These are phyloP conservation scores for Trididemnum miniatum DNA, from an alignment of 23 tunicate species.

Conservation along the genomic window DNA sequence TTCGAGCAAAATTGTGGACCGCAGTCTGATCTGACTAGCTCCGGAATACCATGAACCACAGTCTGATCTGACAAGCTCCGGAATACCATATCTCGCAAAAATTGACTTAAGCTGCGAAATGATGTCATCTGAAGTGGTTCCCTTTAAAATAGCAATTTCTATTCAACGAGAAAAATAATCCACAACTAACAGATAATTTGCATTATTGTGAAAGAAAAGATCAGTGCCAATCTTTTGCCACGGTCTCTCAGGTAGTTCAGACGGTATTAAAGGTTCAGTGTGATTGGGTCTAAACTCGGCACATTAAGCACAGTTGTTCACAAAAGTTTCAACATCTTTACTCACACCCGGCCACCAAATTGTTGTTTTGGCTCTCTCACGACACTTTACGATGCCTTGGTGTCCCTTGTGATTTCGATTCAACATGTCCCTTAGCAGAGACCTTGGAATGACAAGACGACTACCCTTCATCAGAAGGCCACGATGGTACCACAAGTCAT, in stretches of 20 bases:
- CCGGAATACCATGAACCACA: conserved; percentile 23
- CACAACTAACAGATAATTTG: conserved; percentile 20
- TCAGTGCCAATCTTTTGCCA: conserved; percentile 32
- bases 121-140: conserved; percentile 18
- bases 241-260: conserved; percentile 14
- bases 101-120: conserved; percentile 22
- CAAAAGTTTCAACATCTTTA: conserved; percentile 12
- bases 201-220: conserved; percentile 8
- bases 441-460: neutral
- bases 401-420: conserved; percentile 2
- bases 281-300: neutral
- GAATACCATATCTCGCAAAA: conserved; percentile 13
- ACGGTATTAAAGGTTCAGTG: conserved; percentile 22
- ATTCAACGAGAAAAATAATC: conserved; percentile 34
- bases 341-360: conserved; percentile 25
- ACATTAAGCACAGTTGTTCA: conserved; percentile 14
- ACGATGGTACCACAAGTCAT: neutral
- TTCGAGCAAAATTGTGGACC: conserved; percentile 20
- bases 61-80: conserved; percentile 9
- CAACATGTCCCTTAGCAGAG: neutral
- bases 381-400: conserved; percentile 22
- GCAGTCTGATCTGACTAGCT: conserved; percentile 6
- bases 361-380: neutral
- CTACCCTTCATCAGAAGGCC: conserved; percentile 1
- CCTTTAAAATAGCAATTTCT: conserved; percentile 13